Evolutionary conservation across 1,140 invertebrate genomes (phyloP).

Genomic region (Meloidogyne exigua): DNA sequence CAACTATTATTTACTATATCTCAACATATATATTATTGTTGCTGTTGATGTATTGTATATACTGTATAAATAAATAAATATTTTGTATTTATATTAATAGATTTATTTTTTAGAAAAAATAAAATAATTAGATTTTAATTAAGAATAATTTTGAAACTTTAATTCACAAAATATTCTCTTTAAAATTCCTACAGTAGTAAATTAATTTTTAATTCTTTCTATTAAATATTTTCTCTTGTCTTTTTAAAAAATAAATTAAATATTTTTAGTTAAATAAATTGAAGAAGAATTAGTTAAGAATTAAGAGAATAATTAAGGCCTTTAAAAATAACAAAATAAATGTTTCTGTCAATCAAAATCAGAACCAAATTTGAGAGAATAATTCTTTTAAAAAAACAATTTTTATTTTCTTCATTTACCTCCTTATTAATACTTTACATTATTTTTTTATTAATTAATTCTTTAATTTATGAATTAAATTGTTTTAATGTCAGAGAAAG

Average conservation of each 20-base stretch:
- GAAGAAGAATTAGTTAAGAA: background rate
- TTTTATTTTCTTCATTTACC: background rate
- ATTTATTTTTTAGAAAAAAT: no score
- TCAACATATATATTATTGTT: constrained; percentile 3
- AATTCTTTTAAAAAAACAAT: background rate
- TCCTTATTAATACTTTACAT: background rate
- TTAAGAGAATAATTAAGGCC: background rate
- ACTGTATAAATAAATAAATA: background rate
- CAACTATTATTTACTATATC: no score
- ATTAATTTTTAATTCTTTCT: background rate
- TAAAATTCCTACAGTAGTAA: background rate
- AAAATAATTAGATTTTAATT: no score
- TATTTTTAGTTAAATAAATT: no score
- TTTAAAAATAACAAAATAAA: background rate
- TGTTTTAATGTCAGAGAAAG: no score
- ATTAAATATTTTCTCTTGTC: no score
- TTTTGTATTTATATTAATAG: background rate
- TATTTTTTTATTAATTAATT: no score
- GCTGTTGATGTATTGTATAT: background rate
- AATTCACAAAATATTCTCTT: no score
- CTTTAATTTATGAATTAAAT: no score
- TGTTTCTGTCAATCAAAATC: background rate
- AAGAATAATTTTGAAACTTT: no score
- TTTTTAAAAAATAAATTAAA: no score
- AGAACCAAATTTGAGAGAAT: background rate